A percentile compares a stretch with the other conserved stretches of the same genome.
Conservation (phyloP, 2,888 invertebrate species). For the Mimas tiliae region DNA sequence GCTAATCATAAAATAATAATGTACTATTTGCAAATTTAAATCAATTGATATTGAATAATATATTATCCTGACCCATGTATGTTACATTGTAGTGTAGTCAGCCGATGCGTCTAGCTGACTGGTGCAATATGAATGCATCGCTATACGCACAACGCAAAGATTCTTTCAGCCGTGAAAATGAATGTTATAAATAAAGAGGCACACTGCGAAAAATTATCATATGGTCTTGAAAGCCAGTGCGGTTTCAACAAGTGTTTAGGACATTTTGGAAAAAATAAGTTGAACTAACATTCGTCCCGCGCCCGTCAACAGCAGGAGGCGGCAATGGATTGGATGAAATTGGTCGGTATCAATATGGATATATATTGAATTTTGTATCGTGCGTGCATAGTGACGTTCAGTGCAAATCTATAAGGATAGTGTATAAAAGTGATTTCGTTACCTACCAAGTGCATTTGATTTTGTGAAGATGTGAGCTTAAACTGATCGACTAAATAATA, state of each 20-base stretch:
- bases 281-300: conserved; percentile 23
- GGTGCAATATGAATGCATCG: conserved; percentile 44
- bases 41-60: neutral
- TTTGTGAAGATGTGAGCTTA: conserved; percentile 4
- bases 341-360: conserved; percentile 75
- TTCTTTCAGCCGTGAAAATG: conserved; percentile 83
- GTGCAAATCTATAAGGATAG: conserved; percentile 36
- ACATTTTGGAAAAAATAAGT: conserved; percentile 45
- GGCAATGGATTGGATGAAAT: conserved; percentile 82
- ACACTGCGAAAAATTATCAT: conserved; percentile 74
- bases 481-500: neutral
- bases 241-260: conserved; percentile 59
- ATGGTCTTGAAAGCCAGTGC: conserved; percentile 74
- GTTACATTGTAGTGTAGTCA: neutral
- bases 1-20: no score
- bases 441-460: neutral
- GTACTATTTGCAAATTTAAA: neutral
- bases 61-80: neutral
- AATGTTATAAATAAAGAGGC: conserved; percentile 83
- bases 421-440: conserved; percentile 15
- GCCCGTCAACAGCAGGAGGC: conserved; percentile 45
- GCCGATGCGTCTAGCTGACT: conserved; percentile 21
- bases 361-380: conserved; percentile 35
- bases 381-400: conserved; percentile 50
- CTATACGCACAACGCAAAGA: conserved; percentile 47